These are phyloP conservation scores for Manis crassicaudata DNA, from an alignment of 2,797 vertebrate species.

Conservation along the genomic window DNA sequence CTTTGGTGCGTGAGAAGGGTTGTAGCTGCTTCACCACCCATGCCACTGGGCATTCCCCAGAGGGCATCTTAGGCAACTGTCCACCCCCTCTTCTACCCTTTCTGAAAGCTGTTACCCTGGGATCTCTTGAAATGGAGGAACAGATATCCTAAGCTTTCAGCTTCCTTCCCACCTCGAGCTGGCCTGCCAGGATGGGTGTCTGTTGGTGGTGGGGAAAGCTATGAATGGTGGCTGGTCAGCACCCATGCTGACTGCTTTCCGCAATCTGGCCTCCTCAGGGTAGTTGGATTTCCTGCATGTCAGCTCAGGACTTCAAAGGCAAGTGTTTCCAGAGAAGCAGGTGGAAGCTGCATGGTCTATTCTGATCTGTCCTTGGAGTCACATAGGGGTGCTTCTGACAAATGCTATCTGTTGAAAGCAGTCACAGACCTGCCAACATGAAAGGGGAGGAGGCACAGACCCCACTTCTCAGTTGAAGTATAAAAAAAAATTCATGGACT, in stretches of 20 bases:
- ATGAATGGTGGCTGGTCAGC: not conserved
- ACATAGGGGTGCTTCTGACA: not conserved
- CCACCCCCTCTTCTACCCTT: not conserved
- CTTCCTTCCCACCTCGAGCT: not conserved
- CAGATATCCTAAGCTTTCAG: not conserved
- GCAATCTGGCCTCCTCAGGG: not conserved
- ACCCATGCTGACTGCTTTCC: not conserved
- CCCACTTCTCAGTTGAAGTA: not conserved
- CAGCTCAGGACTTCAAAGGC: not conserved
- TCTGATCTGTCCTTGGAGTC: not conserved
- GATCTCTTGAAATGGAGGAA: not conserved
- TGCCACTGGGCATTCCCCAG: not conserved
- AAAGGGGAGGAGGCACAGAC: not conserved
- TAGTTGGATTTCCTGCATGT: not conserved
- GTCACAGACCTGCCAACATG: not conserved
- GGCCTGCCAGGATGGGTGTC: not conserved
- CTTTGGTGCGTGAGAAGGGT: not conserved
- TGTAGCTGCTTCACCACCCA: not conserved
- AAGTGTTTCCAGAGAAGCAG: not conserved
- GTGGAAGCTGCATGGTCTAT: not conserved
- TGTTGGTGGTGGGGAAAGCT: not conserved
- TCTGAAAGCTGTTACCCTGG: not conserved
- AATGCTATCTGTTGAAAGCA: fast-evolving
- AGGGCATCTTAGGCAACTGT: not conserved
- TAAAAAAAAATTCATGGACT: no score